Percentiles rank a stretch among this genome's conserved stretches.
These are phyloP conservation scores for Diplodus puntazzo DNA, from an alignment of 2,797 vertebrate genomes.

Conservation along the genomic window DNA sequence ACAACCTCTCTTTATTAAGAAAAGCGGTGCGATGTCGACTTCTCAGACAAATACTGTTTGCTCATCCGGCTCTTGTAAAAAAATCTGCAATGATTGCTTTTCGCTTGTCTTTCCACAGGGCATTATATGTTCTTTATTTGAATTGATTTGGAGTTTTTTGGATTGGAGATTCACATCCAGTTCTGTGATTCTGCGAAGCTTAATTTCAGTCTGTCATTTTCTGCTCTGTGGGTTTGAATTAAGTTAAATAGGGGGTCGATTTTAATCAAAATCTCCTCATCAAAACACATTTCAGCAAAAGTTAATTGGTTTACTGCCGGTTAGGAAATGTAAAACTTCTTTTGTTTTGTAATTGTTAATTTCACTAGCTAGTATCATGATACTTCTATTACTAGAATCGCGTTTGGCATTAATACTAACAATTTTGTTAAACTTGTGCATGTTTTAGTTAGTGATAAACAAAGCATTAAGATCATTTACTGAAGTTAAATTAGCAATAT, in stretches of 20 bases:
- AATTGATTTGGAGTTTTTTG: slow-evolving; percentile 12
- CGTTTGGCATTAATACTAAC: neutral
- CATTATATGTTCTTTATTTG: slow-evolving; percentile 8
- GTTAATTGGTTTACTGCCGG: neutral
- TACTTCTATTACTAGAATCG: neutral
- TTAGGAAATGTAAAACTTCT: neutral
- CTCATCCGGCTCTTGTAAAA: slow-evolving; percentile 18
- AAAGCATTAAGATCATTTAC: neutral
- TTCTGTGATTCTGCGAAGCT: slow-evolving; percentile 14
- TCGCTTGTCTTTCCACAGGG: slow-evolving; percentile 32
- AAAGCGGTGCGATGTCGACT: slow-evolving; percentile 1
- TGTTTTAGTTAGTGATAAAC: neutral
- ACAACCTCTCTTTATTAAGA: slow-evolving; percentile 31
- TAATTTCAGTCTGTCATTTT: slow-evolving; percentile 23
- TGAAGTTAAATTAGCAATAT: neutral
- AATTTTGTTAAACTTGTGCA: neutral
- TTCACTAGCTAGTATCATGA: neutral
- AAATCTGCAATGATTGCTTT: slow-evolving; percentile 44
- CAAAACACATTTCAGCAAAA: neutral
- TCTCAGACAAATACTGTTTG: slow-evolving; percentile 22
- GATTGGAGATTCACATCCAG: slow-evolving; percentile 36
- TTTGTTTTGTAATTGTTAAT: neutral
- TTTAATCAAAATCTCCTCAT: neutral
- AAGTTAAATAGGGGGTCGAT: neutral
- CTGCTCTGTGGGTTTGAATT: neutral